phyloP scores from a whole-genome alignment of 92 coral and sea anemone species.

The Micromussa lordhowensis region DNA sequence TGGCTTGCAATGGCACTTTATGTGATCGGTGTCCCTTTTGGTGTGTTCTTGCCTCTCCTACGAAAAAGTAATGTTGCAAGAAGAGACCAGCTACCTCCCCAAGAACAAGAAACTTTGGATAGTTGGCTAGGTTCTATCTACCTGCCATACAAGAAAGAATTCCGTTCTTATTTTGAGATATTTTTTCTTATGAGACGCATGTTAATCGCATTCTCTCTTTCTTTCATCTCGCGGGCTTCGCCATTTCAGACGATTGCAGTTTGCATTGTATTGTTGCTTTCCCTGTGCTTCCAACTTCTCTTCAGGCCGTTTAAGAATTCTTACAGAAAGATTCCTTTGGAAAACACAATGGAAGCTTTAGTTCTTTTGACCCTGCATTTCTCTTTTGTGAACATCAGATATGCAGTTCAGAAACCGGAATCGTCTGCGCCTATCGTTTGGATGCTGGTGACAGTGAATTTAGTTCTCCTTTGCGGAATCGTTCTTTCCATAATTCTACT shows the following conservation, averaged over 20 bases:
- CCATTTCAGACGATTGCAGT: constrained; percentile 68
- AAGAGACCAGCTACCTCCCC: constrained; percentile 30
- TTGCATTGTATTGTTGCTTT: constrained; percentile 42
- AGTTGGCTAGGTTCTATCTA: constrained; percentile 66
- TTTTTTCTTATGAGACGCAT: constrained; percentile 62
- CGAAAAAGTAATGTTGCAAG: background rate
- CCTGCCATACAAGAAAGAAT: constrained; percentile 51
- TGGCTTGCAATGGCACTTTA: constrained; percentile 48
- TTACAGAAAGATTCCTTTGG: constrained; percentile 28
- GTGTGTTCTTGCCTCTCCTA: constrained; percentile 56
- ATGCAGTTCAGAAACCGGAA: constrained; percentile 30
- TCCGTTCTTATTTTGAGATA: constrained; percentile 63
- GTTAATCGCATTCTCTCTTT: constrained; percentile 63
- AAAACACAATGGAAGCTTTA: constrained; percentile 51
- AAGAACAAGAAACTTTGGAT: constrained; percentile 26
- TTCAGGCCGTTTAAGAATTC: constrained; percentile 48
- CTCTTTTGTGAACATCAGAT: constrained; percentile 58
- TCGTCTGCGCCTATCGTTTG: constrained; percentile 38
- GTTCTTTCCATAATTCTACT: constrained; percentile 3
- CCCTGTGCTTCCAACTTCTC: constrained; percentile 56
- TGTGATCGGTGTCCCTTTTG: constrained; percentile 57
- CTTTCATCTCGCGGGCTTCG: constrained; percentile 60
- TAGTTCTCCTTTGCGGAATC: constrained; percentile 11
- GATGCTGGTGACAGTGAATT: constrained; percentile 40
- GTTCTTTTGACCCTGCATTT: constrained; percentile 56